Base-by-base conservation (phyloP, 1,140 invertebrate genomes). In the Oppia nitens region DNA sequence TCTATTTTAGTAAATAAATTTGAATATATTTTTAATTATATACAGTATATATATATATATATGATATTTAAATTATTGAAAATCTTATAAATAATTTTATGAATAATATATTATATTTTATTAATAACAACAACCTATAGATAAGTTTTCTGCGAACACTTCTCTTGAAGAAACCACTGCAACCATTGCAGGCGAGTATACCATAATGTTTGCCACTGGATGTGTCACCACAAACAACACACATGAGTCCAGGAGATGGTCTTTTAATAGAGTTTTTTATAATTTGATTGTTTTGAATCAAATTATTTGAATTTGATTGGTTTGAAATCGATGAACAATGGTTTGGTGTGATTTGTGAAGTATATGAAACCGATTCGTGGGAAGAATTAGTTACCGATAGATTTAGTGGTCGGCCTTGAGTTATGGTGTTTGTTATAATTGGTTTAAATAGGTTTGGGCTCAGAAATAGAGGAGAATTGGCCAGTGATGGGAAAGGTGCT, bases 151-250 rank as follows among this genome's bases (percentile, higher is more conserved):
- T 78, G 32, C 95, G 77, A 26, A 98, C 95, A 63, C 89, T 94
- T 62, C 95, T 74, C 69, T 98, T 98, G 77, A 98, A 98, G 75
- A 98, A 98, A 2, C 94, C 95, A 51, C 87, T 93, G 76, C 95
- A 98, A 0, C 95, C 95, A 67, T 98, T 98, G 72, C 95, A 98
- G 0, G 93, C 94, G n/a, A 98, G 77, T 62, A 98, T 98, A 0
- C 94, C 94, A 71, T 96, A 97, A 72, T 98, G 93, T 69, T 97
- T 97, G 0, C 94, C 94, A 3, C 87, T 93, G 56, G 88, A 93
- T 1, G 89, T 94, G 69, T 97, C 93, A 0, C 92, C 92, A 68
- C 94, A 97, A 1, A 97, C 93, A 26, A 95, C 85, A 70, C 92
- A 98, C 26, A 69, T 64, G 27, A 76, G 65, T 1, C 72, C 72